Base-by-base conservation (phyloP, 2,797 vertebrate genomes). In the Tauraco hartlaubi region DNA sequence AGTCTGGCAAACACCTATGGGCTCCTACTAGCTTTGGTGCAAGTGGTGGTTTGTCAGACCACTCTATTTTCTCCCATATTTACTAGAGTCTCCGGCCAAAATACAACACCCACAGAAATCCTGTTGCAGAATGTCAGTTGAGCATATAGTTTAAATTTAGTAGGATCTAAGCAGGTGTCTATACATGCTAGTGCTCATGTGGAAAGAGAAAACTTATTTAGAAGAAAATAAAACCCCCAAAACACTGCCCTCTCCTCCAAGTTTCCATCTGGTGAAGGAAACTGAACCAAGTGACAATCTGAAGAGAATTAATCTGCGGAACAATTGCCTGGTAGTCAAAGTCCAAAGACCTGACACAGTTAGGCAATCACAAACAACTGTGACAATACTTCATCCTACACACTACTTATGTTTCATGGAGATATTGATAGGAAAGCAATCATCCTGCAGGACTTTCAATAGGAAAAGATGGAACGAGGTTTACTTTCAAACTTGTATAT, bases 1-100 rank as follows among this genome's bases (percentile, higher is more conserved):
- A 19, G 22, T 22, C 48, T 55, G 41, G 23, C 29, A 61, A 31
- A 25, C 3, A 2, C 31, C n/a, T 16, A 5, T 1, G 0, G 0
- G 3, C 31, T 77, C 35, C 41, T 48, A 25, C n/a, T 18, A 46
- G 72, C 25, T 58, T 35, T 29, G 33, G 25, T 33, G 20, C 49
- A 52, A n/a, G 13, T 9, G 14, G 4, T 21, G 44, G 6, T 28
- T 62, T 74, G 37, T 44, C 67, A 58, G 41, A 35, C 15, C 21
- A 22, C n/a, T 72, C 46, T 43, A 3, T 62, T 88, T 84, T 23
- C 55, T 56, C n/a, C 55, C 41, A 13, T 35, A 35, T 52, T 58
- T 13, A 9, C 13, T 35, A 28, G 15, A 25, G 0, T 16, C 15
- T 64, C 43, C n/a, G 49, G 22, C n/a, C 22, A n/a, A 58, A 88